Conservation (phyloP, 1,140 invertebrate species). For the Drosophila erecta region DNA sequence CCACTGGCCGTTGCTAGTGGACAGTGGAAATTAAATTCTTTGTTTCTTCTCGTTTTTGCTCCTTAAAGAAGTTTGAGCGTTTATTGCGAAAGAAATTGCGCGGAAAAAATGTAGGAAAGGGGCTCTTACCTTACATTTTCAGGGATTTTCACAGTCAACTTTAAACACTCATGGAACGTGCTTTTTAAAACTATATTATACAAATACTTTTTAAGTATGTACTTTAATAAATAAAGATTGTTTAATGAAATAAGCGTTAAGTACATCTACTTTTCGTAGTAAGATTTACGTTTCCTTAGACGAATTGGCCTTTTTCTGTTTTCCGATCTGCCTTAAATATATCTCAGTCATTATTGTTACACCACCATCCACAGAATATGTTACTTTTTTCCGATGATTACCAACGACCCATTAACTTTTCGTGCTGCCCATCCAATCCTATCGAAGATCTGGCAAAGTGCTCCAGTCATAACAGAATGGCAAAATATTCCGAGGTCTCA, state of each 20-base stretch:
- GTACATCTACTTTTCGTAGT: too few species aligned
- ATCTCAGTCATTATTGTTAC: background rate
- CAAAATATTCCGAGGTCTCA: constrained; percentile 25
- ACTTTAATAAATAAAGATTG: too few species aligned
- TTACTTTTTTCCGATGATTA: constrained; percentile 15
- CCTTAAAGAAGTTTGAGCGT: constrained; percentile 48
- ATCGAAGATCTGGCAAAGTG: constrained; percentile 43
- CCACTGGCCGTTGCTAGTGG: constrained; percentile 26
- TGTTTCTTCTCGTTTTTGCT: constrained; percentile 22
- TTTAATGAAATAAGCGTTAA: too few species aligned
- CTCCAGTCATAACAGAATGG: constrained; percentile 19
- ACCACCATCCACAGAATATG: background rate
- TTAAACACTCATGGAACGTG: too few species aligned
- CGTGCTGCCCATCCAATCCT: constrained; percentile 17
- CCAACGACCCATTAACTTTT: constrained; percentile 30
- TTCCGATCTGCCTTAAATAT: too few species aligned
- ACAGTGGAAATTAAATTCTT: constrained; percentile 29
- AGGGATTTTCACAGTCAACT: too few species aligned
- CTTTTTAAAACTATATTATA: too few species aligned
- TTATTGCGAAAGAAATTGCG: constrained; percentile 50
- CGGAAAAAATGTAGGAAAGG: constrained; percentile 24
- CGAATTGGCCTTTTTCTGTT: background rate
- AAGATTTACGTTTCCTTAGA: background rate
- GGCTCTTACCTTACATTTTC: background rate
- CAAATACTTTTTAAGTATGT: too few species aligned